phyloP scores from a whole-genome alignment of 2,113 vertebrate genomes.

The Serinus canaria region DNA sequence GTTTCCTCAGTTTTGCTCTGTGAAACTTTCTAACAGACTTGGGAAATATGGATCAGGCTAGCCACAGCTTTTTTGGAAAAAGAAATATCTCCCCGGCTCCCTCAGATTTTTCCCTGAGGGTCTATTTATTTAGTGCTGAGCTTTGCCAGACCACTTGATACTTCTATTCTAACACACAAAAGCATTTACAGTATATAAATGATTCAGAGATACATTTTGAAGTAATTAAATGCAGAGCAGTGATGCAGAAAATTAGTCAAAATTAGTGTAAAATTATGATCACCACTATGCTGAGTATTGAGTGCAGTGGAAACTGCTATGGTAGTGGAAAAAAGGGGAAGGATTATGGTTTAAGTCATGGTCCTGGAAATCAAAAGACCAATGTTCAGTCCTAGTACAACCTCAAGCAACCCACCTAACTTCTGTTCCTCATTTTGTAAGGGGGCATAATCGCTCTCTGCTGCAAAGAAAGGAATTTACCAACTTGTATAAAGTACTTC shows the following conservation, averaged over 20 bases:
- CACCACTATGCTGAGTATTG: not conserved
- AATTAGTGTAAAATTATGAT: conserved; percentile 50
- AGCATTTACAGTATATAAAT: conserved; percentile 4
- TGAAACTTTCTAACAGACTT: not conserved
- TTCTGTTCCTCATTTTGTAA: not conserved
- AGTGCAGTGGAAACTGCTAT: not conserved
- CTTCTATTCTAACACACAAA: conserved; percentile 23
- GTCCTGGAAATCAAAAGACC: not conserved
- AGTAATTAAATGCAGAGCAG: conserved; percentile 36
- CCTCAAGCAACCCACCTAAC: not conserved
- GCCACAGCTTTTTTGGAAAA: not conserved
- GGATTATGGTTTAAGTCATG: not conserved
- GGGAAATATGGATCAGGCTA: not conserved
- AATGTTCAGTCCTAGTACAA: not conserved
- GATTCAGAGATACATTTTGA: conserved; percentile 38
- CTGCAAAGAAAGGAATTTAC: not conserved
- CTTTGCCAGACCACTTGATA: conserved; percentile 41
- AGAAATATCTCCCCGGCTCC: not conserved
- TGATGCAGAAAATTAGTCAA: conserved; percentile 48
- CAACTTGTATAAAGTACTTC: not conserved
- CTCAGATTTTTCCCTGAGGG: not conserved
- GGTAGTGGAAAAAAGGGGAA: not conserved
- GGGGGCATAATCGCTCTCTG: fast-evolving
- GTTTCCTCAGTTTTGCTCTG: not conserved
- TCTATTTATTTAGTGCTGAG: conserved; percentile 45